Evolutionary conservation across 2,888 invertebrate genomes (phyloP).

Genomic region (Agrotis puta): DNA sequence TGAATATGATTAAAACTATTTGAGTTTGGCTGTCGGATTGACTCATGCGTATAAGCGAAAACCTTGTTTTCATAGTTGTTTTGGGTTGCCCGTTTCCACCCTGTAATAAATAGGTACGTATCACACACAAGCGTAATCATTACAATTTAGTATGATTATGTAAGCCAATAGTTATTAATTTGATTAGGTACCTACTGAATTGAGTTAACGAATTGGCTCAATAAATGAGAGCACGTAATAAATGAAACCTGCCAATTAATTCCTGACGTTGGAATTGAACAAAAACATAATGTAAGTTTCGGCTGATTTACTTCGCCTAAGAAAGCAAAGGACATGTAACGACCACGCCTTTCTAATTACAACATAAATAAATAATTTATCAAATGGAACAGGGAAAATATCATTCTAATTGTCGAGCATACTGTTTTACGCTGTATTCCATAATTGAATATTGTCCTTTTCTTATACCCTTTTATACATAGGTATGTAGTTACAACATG

Average conservation of each 20-base stretch:
- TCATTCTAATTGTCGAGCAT: constrained; percentile 19
- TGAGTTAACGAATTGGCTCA: constrained; percentile 28
- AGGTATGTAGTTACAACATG: constrained; percentile 8
- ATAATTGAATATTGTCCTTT: constrained; percentile 16
- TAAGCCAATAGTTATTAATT: constrained; percentile 44
- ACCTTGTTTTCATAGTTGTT: constrained; percentile 16
- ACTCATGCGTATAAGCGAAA: background rate
- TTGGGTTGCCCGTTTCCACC: background rate
- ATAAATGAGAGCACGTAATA: constrained; percentile 48
- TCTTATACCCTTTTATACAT: background rate
- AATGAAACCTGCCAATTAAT: constrained; percentile 50
- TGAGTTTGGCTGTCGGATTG: background rate
- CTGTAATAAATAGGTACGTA: background rate
- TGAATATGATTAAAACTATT: background rate
- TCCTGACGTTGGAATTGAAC: constrained; percentile 37
- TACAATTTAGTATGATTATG: constrained; percentile 26
- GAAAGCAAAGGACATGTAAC: constrained; percentile 25
- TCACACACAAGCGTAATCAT: constrained; percentile 2
- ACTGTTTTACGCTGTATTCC: background rate
- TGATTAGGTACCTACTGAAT: constrained; percentile 28
- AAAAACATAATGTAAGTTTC: constrained; percentile 38
- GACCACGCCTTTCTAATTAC: constrained; percentile 31
- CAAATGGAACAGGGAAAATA: background rate
- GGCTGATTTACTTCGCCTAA: constrained; percentile 26
- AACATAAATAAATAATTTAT: constrained; percentile 19